phyloP scores from a whole-genome alignment of 2,113 vertebrate species.

The Prolemur simus region DNA sequence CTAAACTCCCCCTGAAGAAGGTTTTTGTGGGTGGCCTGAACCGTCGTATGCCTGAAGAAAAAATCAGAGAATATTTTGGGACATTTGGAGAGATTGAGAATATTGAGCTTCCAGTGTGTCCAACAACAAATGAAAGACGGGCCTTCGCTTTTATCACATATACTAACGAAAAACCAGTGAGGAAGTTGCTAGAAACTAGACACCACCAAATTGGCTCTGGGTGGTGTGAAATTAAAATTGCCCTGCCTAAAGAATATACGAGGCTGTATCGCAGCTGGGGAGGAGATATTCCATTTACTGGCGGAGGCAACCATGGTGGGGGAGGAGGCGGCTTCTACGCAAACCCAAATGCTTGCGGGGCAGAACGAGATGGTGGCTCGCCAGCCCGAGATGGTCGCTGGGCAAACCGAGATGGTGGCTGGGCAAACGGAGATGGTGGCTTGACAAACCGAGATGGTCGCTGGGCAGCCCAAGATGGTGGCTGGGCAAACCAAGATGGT shows the following conservation, averaged over 20 bases:
- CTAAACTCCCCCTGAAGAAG: not conserved
- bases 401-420: rapidly evolving
- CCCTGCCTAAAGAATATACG: rapidly evolving
- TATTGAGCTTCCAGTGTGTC: not conserved
- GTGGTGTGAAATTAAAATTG: slow-evolving; percentile 38
- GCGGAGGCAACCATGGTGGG: rapidly evolving
- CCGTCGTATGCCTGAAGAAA: not conserved
- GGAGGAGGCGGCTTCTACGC: no score
- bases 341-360: not conserved
- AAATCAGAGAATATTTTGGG: slow-evolving; percentile 27
- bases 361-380: not conserved
- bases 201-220: not conserved
- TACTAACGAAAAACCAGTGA: not conserved
- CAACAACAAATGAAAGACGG: not conserved
- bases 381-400: not conserved
- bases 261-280: rapidly evolving
- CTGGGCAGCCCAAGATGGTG: not conserved
- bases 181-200: slow-evolving; percentile 16
- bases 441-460: not conserved
- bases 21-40: not conserved
- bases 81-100: slow-evolving; percentile 23
- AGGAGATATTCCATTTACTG: not conserved
- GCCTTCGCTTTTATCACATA: slow-evolving; percentile 42
- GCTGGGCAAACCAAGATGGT: rapidly evolving
- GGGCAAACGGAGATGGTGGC: not conserved